A percentile compares a stretch with the other conserved stretches of the same genome.
Evolutionary conservation across 35 echinoderm and acorn worm species (phyloP).

Genomic region (Diadema setosum): DNA sequence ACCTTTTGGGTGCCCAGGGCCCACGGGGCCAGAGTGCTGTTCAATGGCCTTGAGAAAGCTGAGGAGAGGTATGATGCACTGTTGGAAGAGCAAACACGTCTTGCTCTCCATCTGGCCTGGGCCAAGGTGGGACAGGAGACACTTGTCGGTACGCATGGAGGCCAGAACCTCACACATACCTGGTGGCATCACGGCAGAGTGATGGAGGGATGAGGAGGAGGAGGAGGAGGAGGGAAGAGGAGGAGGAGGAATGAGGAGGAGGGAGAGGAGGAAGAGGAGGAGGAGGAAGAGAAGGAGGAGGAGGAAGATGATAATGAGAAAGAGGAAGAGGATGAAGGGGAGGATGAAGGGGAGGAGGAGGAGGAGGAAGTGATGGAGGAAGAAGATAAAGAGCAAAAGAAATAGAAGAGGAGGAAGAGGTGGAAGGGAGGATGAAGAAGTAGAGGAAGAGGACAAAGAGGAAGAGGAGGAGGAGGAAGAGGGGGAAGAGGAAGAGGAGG

Average conservation of each 20-base stretch:
- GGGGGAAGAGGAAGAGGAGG: neutral
- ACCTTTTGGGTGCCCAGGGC: neutral
- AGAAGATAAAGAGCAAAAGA: neutral
- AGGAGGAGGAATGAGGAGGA: neutral
- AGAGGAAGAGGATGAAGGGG: neutral
- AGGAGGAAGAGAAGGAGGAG: neutral
- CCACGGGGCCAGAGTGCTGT: neutral
- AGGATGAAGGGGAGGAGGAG: neutral
- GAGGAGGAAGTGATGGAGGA: neutral
- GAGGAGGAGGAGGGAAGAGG: neutral
- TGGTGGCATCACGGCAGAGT: too few species aligned
- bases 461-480: neutral
- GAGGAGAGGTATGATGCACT: slow-evolving; percentile 28
- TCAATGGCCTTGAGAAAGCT: slow-evolving; percentile 24
- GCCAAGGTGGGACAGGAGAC: slow-evolving; percentile 28
- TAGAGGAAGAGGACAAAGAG: neutral
- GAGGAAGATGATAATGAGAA: neutral
- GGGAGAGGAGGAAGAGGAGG: neutral
- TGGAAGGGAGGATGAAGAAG: neutral
- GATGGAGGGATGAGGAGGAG: neutral
- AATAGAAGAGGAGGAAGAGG: neutral
- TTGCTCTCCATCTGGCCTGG: slow-evolving; percentile 37
- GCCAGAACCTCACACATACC: slow-evolving; percentile 41
- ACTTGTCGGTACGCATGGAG: slow-evolving; percentile 40
- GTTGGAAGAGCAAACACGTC: slow-evolving; percentile 62